Base-by-base conservation (phyloP, 2,113 vertebrate species). In the Zosterops lateralis region DNA sequence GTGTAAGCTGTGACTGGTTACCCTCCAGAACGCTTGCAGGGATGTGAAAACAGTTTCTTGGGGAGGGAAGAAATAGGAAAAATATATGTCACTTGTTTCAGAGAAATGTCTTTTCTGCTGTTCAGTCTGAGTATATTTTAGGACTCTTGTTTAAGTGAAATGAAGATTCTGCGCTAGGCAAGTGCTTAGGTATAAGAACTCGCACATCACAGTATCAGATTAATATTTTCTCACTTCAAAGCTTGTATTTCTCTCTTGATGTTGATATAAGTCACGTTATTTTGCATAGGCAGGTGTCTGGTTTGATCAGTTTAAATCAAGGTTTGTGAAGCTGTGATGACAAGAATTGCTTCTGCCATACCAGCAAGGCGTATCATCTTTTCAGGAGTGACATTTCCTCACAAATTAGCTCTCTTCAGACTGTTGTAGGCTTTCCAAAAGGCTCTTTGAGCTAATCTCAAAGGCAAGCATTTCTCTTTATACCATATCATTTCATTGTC, bases 281-380 rank as follows among this genome's bases (percentile, higher is more conserved):
- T 94, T 66, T 90, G 56, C 93, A 57, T 26, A 88, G 83, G 90
- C 73, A 87, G 79, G 31, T 96, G 78, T 81, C 85, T 96, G 64
- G 58, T 95, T 95, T 95, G 92, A 96, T 96, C 93, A 91, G 62
- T 96, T 96, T 93, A 93, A 96, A 94, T 96, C 90, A 54, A 96
- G 71, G 71, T 79, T 95, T 95, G 78, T 86, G 89, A 91, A 95
- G 64, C 77, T 72, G 57, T 72, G 89, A 87, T 90, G 87, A 78
- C 72, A 92, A 66, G 90, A 90, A 92, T 91, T 85, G 71, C 84
- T 91, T 92, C 93, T 95, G 71, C 89, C 87, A 48, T 32, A 85
- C 68, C 2, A 1, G 64, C 22, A 14, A 83, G 75, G 71, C 62
- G 0, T 85, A 77, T 96, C 24, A 66, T 90, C 95, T 92, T 93